phyloP scores from a whole-genome alignment of 2,797 vertebrate genomes.

The Etheostoma nigrum region DNA sequence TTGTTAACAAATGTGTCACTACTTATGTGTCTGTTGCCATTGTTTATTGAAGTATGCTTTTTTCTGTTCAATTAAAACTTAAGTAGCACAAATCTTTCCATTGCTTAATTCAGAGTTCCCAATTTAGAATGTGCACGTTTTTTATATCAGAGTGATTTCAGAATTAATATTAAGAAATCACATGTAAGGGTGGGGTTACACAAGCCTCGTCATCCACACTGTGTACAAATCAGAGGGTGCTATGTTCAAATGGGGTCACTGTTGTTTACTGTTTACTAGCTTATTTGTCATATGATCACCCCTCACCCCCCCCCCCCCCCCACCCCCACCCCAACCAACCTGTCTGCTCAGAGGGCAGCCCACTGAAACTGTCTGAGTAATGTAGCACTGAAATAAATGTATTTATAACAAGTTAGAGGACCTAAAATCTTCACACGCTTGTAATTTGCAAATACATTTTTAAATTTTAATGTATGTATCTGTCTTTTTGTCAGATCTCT shows the following conservation, averaged over 20 bases:
- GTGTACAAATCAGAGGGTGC: constrained; percentile 46
- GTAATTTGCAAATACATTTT: not conserved
- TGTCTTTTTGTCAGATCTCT: constrained; percentile 85
- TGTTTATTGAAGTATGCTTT: not conserved
- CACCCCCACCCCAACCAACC: constrained; percentile 11
- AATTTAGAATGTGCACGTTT: not conserved
- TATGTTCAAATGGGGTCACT: constrained; percentile 73
- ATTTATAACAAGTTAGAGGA: not conserved
- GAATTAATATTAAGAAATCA: constrained; percentile 4
- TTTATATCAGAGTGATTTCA: not conserved
- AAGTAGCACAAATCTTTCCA: not conserved
- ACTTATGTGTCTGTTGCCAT: constrained; percentile 8
- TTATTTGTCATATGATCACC: constrained; percentile 71
- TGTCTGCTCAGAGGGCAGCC: constrained; percentile 36
- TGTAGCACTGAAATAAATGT: not conserved
- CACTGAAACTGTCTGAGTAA: constrained; percentile 22
- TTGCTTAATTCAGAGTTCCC: not conserved
- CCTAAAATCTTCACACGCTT: not conserved
- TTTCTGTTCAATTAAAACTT: not conserved
- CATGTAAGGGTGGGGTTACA: constrained; percentile 36
- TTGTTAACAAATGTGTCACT: constrained; percentile 38
- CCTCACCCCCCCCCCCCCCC: not conserved
- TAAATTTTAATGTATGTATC: not conserved
- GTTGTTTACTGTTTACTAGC: constrained; percentile 80
- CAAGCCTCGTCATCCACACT: constrained; percentile 36